Evolutionary conservation across 37 sponge, comb jelly and placozoan genomes (phyloP), one percentile per base, ranked within the genome.

Genomic region (Agelas oroides): DNA sequence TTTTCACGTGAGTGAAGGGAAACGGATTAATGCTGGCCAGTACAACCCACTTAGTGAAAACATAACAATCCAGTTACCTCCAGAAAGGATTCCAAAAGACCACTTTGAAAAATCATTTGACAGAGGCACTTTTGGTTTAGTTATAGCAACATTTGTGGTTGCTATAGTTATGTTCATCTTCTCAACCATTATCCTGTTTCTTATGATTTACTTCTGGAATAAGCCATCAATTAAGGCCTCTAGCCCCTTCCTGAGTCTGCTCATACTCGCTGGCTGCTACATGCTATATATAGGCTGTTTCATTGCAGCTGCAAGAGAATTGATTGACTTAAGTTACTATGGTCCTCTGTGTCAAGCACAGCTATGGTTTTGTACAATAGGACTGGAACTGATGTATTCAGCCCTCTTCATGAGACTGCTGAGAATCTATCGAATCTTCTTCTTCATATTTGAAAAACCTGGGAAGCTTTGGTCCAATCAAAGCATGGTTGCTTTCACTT

Each of bases 251-350:
- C 71, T 86, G 37, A 79, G 80, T 38, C 33, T 78, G 23, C 21
- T 79, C 52, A 79, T 86, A 25, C 60, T 86, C 23, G 23, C 72
- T 2, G 71, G 61, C 41, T 86, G 87, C 73, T 79, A 59, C 71
- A 11, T 86, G 46, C 73, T 73, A 27, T 62, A 34, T 36, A 39
- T 77, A 31, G 64, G 78, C 25, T 56, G 32, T 21, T 27, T 68
- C n/a, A 28, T 71, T 1, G 34, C 61, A 35, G 72, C 72, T n/a
- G 39, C 55, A 33, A 27, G 34, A 11, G 12, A 58, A 33, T n/a
- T n/a, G n/a, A 55, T 59, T 55, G 33, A 16, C 35, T 24, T 57
- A n/a, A 17, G 21, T 0, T 31, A 36, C 1, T 85, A 53, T 32
- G 72, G 59, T 14, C 16, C 68, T 15, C 30, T 77, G 24, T 85